Base-by-base conservation (phyloP, 2,888 invertebrate genomes). In the Drosophila formosana region DNA sequence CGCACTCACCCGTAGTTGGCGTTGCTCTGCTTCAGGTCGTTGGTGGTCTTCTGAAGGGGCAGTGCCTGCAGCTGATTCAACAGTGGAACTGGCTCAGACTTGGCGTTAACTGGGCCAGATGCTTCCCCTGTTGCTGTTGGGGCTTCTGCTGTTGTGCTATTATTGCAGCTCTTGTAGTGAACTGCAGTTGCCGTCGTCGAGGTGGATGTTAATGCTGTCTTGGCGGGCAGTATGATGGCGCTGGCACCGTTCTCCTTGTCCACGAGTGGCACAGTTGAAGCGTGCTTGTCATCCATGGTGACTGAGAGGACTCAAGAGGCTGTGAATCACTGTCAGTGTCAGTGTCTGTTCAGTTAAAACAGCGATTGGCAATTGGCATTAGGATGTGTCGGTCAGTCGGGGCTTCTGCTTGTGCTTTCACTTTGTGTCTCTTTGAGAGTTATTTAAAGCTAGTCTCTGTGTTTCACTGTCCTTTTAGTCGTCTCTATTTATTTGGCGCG, bases 11-110 rank as follows among this genome's bases (percentile, higher is more conserved):
- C 75, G 37, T 69, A 68, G 72, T 45, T 61, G 37, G 67, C 46
- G 60, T 77, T 83, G 66, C 49, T 69, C 18, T 70, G 75, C 75
- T 88, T 83, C 37, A 78, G 66, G 51, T 84, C 89, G 53, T 82
- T 77, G 13, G 74, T 77, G 13, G 74, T 39, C 68, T 78, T 86
- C 61, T 77, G 71, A 8, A 75, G 57, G 8, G 74, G 79, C 69
- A 73, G 57, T 3, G 68, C 28, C 58, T 76, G 76, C 49, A 82
- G 67, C 64, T 84, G 88, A 66, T 78, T 86, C 52, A 82, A 52
- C 28, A 84, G 75, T 3, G 78, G 84, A 52, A 83, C 68, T 46
- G 83, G 84, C 18, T 80, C 83, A 51, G 71, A 75, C 60, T 73
- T 82, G 69, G 66, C 57, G 71, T 75, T 78, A 34, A 4, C 43